Base-by-base conservation (phyloP, 2,888 invertebrate genomes). In the Calameuta pallipes region DNA sequence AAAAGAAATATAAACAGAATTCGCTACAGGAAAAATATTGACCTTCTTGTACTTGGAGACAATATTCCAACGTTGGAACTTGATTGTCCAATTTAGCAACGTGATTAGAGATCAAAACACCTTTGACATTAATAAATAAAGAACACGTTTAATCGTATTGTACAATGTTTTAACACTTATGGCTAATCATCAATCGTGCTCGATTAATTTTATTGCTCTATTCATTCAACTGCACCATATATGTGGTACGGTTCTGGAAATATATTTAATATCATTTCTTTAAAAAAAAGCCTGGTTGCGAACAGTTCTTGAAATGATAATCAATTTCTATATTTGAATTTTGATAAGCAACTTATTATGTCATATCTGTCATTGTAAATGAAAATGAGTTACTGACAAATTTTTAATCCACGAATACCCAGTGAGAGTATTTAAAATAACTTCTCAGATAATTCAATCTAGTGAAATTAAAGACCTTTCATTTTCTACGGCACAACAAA, bases 1-100 rank as follows among this genome's bases (percentile, higher is more conserved):
- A 70, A 70, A 76, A 69, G 77, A 80, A 68, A 78, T 41, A 71
- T 78, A 80, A 80, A 77, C 74, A 31, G 76, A 37, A 80, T 68
- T 77, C 77, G 78, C 73, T 78, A 78, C 74, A 75, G 78, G 78
- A 80, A 82, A 81, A 83, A 83, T 84, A 84, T 85, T 84, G 83
- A 84, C 80, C 80, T 76, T 71, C 76, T 85, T 85, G 84, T 85
- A 84, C 85, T 85, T 75, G 76, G 71, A 23, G 71, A 34, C 71
- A 71, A 71, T 13, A 71, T 34, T 30, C 23, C 34, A 31, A 15
- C 11, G 13, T 9, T 33, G 71, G 71, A 71, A 71, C 3, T 71
- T 71, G 15, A 71, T 71, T 71, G 31, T 71, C 71, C 34, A 34
- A 34, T 30, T 71, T 30, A 71, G 71, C 31, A 71, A 71, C 71